These are phyloP conservation scores for Orthosia gracilis DNA, from an alignment of 2,888 invertebrate species.

Conservation along the genomic window DNA sequence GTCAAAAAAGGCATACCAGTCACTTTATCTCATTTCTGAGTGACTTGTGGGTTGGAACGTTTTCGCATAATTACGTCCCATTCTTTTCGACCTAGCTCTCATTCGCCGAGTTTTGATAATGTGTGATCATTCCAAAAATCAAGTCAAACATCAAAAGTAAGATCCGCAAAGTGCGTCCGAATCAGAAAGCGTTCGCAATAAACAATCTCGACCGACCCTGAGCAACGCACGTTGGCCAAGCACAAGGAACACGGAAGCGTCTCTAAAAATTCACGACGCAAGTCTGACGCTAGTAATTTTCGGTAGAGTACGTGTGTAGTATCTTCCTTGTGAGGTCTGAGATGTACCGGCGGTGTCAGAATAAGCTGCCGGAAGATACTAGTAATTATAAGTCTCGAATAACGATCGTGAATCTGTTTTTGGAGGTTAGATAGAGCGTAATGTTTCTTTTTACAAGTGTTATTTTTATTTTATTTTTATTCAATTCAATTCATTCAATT, in stretches of 20 bases:
- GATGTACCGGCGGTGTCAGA: slow-evolving; percentile 66
- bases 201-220: slow-evolving; percentile 75
- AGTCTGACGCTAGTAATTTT: slow-evolving; percentile 84
- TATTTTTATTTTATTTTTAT: no score
- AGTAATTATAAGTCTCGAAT: slow-evolving; percentile 41
- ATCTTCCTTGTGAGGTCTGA: slow-evolving; percentile 83
- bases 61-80: no score
- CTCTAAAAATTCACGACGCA: slow-evolving; percentile 88
- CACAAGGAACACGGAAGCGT: slow-evolving; percentile 85
- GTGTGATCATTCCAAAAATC: background rate
- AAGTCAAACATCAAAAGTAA: background rate
- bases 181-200: slow-evolving; percentile 69
- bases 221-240: slow-evolving; percentile 65
- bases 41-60: no score
- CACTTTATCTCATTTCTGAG: no score
- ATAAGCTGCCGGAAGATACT: slow-evolving; percentile 55
- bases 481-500: no score
- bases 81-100: no score
- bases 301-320: slow-evolving; percentile 83
- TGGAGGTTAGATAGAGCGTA: slow-evolving; percentile 47
- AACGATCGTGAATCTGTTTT: slow-evolving; percentile 52
- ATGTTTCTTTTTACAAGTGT: slow-evolving; percentile 4
- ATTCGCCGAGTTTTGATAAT: no score
- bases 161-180: slow-evolving; percentile 49
- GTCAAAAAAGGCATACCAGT: no score